Percentiles rank a stretch among this genome's conserved stretches.
These are phyloP conservation scores for Morinoia aosen DNA, from an alignment of 2,888 invertebrate genomes.

Conservation along the genomic window DNA sequence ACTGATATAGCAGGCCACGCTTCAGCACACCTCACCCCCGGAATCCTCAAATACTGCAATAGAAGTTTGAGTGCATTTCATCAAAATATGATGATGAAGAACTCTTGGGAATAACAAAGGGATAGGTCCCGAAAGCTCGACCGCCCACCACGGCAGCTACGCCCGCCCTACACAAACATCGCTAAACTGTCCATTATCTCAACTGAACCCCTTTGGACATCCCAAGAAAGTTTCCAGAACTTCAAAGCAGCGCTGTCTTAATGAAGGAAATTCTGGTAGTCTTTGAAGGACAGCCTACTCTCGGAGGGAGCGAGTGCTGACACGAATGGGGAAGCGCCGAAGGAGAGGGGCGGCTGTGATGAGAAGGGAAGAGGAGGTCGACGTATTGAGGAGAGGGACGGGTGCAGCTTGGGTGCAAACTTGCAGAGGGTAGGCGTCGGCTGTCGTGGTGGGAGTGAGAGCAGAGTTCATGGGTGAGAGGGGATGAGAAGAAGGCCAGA, in stretches of 20 bases:
- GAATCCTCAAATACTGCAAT: background rate
- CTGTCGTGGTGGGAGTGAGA: background rate
- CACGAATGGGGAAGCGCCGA: background rate
- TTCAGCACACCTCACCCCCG: background rate
- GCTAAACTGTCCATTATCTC: constrained; percentile 53
- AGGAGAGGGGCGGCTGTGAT: background rate
- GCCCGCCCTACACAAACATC: constrained; percentile 25
- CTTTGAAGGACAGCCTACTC: constrained; percentile 49
- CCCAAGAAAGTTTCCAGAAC: constrained; percentile 40
- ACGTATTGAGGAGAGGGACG: background rate
- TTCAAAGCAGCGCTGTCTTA: constrained; percentile 48
- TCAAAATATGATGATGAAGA: background rate
- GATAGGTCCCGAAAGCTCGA: constrained; percentile 1
- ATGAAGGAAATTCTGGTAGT: constrained; percentile 52
- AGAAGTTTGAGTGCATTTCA: background rate
- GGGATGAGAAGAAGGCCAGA: background rate
- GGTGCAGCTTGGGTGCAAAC: background rate
- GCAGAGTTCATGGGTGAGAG: background rate
- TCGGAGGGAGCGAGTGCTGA: background rate
- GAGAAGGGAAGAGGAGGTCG: background rate
- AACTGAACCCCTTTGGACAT: constrained; percentile 48
- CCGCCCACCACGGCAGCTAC: background rate
- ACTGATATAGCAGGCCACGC: background rate
- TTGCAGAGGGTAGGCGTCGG: background rate
- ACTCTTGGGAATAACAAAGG: background rate